Percentiles rank a stretch among this genome's conserved stretches.
phyloP scores from a whole-genome alignment of 2,113 vertebrate genomes.

The Suricata suricatta region DNA sequence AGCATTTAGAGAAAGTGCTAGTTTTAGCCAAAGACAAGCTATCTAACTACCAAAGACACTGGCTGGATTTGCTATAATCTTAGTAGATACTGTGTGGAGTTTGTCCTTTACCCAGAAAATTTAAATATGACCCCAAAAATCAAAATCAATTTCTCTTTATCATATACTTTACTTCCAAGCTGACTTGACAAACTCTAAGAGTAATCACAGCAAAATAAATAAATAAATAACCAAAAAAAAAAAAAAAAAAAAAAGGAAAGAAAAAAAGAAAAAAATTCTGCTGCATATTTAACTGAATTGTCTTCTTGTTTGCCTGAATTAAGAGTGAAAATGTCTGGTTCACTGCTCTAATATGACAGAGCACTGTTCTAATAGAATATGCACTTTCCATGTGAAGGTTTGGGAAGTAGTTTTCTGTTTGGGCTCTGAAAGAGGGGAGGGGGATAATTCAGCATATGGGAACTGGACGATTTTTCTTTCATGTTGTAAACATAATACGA shows the following conservation, averaged over 20 bases:
- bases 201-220: neutral
- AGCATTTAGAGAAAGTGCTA: neutral
- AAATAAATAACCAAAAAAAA: neutral
- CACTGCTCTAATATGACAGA: neutral
- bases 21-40: neutral
- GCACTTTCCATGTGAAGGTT: neutral
- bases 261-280: neutral
- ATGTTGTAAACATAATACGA: slow-evolving; percentile 71
- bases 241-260: neutral
- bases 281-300: neutral
- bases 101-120: neutral
- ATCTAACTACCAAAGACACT: slow-evolving; percentile 6
- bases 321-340: neutral
- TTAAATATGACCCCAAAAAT: neutral
- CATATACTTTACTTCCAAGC: neutral
- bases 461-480: slow-evolving; percentile 58
- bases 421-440: slow-evolving; percentile 1
- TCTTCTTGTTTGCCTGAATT: slow-evolving; percentile 13
- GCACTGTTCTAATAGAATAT: neutral
- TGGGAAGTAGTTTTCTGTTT: slow-evolving; percentile 32
- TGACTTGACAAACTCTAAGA: neutral
- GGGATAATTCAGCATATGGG: slow-evolving; percentile 37
- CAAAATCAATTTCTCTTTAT: neutral
- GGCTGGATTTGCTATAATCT: neutral
- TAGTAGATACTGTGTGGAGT: neutral